A percentile compares a stretch with the other conserved stretches of the same genome.
Evolutionary conservation across 1,140 invertebrate genomes (phyloP).

Genomic region (Lucilia cuprina): DNA sequence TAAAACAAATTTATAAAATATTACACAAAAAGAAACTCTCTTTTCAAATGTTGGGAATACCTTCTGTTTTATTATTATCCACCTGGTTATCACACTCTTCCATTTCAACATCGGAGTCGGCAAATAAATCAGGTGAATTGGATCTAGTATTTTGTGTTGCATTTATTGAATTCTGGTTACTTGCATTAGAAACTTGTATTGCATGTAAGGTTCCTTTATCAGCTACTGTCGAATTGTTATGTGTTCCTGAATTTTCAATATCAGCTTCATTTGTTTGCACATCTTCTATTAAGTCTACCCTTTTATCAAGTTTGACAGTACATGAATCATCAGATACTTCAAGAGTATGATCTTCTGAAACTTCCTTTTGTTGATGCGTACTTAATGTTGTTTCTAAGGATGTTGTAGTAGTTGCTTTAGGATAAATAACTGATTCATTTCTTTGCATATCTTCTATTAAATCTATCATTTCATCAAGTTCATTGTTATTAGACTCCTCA

Average conservation of each 20-base stretch:
- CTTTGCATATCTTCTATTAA: background rate
- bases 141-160: conserved; percentile 1
- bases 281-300: background rate
- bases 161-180: background rate
- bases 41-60: background rate
- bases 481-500: too few species aligned
- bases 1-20: background rate
- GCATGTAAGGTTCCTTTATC: background rate
- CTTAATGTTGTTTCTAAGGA: background rate
- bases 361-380: background rate
- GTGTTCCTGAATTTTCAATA: too few species aligned
- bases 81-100: background rate
- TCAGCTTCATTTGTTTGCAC: background rate
- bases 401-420: background rate
- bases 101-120: conserved; percentile 48
- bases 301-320: background rate
- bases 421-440: background rate
- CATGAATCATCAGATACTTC: background rate
- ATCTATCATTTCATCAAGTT: background rate
- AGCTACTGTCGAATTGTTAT: too few species aligned
- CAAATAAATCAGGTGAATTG: conserved; percentile 55
- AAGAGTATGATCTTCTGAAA: background rate
- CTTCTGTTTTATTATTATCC: background rate
- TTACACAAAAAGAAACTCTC: background rate
- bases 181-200: background rate